A percentile compares a stretch with the other conserved stretches of the same genome.
Evolutionary conservation across 1,140 invertebrate genomes (phyloP).

Genomic region (Aphaenogaster ashmeadi): DNA sequence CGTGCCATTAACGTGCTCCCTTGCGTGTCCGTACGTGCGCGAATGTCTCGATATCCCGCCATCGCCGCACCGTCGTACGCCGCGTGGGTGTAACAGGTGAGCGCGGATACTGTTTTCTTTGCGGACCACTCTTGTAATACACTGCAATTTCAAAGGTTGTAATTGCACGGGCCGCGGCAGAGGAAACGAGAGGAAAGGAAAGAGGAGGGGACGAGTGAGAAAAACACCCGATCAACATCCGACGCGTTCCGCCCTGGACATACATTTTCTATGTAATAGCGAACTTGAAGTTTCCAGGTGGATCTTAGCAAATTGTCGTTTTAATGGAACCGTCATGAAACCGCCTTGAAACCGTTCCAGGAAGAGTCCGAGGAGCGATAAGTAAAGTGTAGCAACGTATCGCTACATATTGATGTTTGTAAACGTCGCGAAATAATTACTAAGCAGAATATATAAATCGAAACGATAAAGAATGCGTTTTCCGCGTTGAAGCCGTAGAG

Average conservation of each 20-base stretch:
- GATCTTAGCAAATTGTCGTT: background rate
- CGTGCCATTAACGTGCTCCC: slow-evolving; percentile 78
- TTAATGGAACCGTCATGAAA: background rate
- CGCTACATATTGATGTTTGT: background rate
- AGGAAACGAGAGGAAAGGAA: slow-evolving; percentile 1
- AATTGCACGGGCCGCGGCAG: slow-evolving; percentile 9
- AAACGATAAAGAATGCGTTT: background rate
- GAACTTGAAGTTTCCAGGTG: background rate
- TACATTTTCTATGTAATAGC: background rate
- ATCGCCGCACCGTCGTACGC: background rate
- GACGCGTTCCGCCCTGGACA: background rate
- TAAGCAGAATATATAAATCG: background rate
- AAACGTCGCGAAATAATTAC: background rate
- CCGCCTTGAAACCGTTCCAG: background rate
- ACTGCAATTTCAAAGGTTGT: slow-evolving; percentile 35
- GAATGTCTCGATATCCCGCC: slow-evolving; percentile 66
- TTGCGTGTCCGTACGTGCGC: slow-evolving; percentile 61
- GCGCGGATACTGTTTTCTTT: slow-evolving; percentile 44
- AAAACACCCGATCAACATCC: slow-evolving; percentile 22
- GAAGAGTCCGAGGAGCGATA: background rate
- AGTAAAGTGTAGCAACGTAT: background rate
- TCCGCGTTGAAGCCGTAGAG: background rate
- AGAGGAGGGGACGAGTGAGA: background rate
- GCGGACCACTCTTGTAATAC: slow-evolving; percentile 29
- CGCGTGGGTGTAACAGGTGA: slow-evolving; percentile 63